Evolutionary conservation across 2,888 invertebrate genomes (phyloP).

Genomic region (Cephonodes hylas): DNA sequence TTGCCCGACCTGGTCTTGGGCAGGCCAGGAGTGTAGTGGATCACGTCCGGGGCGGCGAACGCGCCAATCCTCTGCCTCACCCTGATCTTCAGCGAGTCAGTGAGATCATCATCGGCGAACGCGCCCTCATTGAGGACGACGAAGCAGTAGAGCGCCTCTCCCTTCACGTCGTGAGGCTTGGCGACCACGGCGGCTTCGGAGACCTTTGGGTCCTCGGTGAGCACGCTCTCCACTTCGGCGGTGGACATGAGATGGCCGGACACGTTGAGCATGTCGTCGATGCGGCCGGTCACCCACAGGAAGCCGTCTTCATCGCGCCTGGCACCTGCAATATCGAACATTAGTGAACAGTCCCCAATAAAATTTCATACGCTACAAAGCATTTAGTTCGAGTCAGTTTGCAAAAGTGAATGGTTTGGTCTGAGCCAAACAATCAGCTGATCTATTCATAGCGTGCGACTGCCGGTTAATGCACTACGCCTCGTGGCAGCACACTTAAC

Average conservation of each 20-base stretch:
- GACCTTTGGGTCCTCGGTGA: slow-evolving; percentile 88
- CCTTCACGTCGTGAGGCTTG: slow-evolving; percentile 96
- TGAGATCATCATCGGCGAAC: slow-evolving; percentile 85
- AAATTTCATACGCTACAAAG: not conserved
- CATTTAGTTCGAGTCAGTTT: not conserved
- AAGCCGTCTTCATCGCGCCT: slow-evolving; percentile 96
- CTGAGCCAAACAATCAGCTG: not conserved
- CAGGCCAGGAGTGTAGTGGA: slow-evolving; percentile 95
- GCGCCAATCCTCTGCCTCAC: slow-evolving; percentile 96
- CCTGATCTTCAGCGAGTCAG: slow-evolving; percentile 86
- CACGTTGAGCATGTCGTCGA: slow-evolving; percentile 99
- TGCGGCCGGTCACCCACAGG: slow-evolving; percentile 97
- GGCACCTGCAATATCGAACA: slow-evolving; percentile 84
- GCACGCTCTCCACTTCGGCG: slow-evolving; percentile 93
- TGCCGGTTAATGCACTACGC: not conserved
- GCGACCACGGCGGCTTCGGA: slow-evolving; percentile 98
- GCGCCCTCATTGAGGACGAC: slow-evolving; percentile 92
- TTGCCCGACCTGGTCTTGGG: slow-evolving; percentile 99
- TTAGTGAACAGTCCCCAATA: not conserved
- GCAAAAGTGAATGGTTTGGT: not conserved
- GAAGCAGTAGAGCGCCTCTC: slow-evolving; percentile 98
- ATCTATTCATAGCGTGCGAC: slow-evolving; percentile 1
- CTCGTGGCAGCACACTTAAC: not conserved
- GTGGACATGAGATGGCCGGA: slow-evolving; percentile 99
- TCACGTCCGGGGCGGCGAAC: slow-evolving; percentile 96